Evolutionary conservation across 1,140 invertebrate species (phyloP).

Genomic region (Anoplolepis gracilipes): DNA sequence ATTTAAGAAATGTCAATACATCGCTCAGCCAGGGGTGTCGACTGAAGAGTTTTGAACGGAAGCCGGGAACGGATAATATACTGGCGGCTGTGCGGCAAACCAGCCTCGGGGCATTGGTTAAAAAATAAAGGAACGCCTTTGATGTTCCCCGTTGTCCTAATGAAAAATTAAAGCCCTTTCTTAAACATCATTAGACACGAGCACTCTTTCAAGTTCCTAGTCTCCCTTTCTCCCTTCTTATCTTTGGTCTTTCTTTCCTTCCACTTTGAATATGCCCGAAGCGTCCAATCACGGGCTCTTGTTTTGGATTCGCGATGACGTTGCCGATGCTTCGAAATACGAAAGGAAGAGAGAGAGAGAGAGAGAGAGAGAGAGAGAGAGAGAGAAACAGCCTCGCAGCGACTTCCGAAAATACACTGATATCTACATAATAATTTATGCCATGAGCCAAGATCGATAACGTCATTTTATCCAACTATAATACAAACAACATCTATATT

Average conservation of each 20-base stretch:
- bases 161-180: slow-evolving; percentile 86
- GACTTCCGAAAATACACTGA: slow-evolving; percentile 43
- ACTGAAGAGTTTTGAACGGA: slow-evolving; percentile 74
- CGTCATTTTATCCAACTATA: slow-evolving; percentile 25
- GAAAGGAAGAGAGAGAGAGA: background rate
- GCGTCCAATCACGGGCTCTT: slow-evolving; percentile 65
- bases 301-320: slow-evolving; percentile 48
- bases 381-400: background rate
- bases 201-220: slow-evolving; percentile 78
- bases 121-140: slow-evolving; percentile 84
- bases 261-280: slow-evolving; percentile 60
- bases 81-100: slow-evolving; percentile 63
- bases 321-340: slow-evolving; percentile 10
- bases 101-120: slow-evolving; percentile 80
- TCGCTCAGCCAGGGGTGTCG: slow-evolving; percentile 55
- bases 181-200: slow-evolving; percentile 86
- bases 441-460: slow-evolving; percentile 47
- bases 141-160: slow-evolving; percentile 83
- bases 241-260: slow-evolving; percentile 63
- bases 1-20: slow-evolving; percentile 85
- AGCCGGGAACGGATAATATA: slow-evolving; percentile 73
- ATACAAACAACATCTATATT: slow-evolving; percentile 45
- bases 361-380: slow-evolving; percentile 16
- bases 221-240: slow-evolving; percentile 49
- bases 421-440: slow-evolving; percentile 40